Evolutionary conservation across 1,140 invertebrate species (phyloP).

Genomic region (Lysiphlebus fabarum): DNA sequence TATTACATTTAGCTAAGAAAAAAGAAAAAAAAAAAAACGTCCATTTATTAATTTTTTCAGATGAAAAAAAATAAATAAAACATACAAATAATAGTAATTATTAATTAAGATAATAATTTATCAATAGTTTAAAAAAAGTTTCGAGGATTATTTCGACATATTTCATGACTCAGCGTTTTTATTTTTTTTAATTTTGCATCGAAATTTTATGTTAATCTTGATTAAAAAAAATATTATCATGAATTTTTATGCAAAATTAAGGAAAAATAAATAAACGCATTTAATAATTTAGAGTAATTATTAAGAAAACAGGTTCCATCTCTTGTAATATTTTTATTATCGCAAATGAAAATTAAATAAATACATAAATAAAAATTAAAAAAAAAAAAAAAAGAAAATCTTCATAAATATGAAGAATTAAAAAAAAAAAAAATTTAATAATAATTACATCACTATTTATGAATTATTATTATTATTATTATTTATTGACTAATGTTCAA

Average conservation of each 20-base stretch:
- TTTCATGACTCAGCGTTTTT: too few species aligned
- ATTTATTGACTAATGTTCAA: constrained; percentile 49
- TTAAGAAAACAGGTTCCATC: constrained; percentile 49
- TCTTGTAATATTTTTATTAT: constrained; percentile 57
- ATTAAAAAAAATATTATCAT: neutral
- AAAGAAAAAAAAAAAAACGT: too few species aligned
- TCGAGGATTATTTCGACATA: too few species aligned
- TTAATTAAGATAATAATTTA: too few species aligned
- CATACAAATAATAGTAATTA: too few species aligned
- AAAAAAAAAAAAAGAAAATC: constrained; percentile 30
- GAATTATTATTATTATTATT: constrained; percentile 38
- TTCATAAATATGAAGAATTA: constrained; percentile 37
- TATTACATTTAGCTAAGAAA: too few species aligned
- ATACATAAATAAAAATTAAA: constrained; percentile 39
- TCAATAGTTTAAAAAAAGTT: too few species aligned
- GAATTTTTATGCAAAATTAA: constrained; percentile 30
- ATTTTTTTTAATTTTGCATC: too few species aligned
- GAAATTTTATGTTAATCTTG: too few species aligned
- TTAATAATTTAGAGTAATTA: constrained; percentile 39
- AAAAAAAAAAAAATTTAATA: constrained; percentile 29
- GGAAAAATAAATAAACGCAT: constrained; percentile 25
- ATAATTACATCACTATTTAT: constrained; percentile 51
- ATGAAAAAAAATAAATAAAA: too few species aligned
- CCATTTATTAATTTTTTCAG: too few species aligned
- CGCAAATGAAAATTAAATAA: constrained; percentile 33